These are phyloP conservation scores for Brachirus orientalis DNA, from an alignment of 2,113 vertebrate genomes.

Conservation along the genomic window DNA sequence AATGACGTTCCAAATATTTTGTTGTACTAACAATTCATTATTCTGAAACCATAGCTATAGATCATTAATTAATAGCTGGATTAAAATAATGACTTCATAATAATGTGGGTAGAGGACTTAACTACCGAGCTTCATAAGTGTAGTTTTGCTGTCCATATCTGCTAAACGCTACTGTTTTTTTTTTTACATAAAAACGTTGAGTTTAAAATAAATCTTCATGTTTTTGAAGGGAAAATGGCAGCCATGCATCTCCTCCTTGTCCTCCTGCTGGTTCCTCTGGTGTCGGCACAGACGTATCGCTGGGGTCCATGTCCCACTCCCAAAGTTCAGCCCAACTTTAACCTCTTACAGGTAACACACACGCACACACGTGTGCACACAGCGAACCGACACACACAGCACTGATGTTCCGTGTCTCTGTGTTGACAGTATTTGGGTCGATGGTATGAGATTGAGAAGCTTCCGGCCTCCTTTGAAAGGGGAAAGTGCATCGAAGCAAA, in stretches of 20 bases:
- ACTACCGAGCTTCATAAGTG: too few species aligned
- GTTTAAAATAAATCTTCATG: not conserved
- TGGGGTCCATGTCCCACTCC: constrained; percentile 86
- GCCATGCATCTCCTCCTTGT: constrained; percentile 40
- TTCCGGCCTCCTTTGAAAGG: constrained; percentile 70
- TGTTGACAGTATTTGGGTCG: constrained; percentile 75
- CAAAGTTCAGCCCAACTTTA: constrained; percentile 85
- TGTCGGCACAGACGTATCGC: constrained; percentile 83
- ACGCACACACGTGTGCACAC: not conserved
- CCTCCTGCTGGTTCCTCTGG: constrained; percentile 64
- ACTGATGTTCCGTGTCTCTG: not conserved
- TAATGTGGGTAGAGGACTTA: too few species aligned
- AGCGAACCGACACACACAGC: not conserved
- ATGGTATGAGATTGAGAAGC: constrained; percentile 83
- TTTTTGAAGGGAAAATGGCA: constrained; percentile 36
- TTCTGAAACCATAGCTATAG: too few species aligned
- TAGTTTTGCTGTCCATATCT: too few species aligned
- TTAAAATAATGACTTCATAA: too few species aligned
- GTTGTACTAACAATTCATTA: too few species aligned
- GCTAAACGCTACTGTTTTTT: too few species aligned
- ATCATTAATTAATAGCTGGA: too few species aligned
- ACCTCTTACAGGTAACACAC: constrained; percentile 68
- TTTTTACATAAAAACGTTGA: too few species aligned
- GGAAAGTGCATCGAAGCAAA: constrained; percentile 81
- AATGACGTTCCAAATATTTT: too few species aligned